Evolutionary conservation across 35 echinoderm and acorn worm genomes (phyloP), one percentile per base, ranked within the genome.

Genomic region (Hemicentrotus pulcherrimus): DNA sequence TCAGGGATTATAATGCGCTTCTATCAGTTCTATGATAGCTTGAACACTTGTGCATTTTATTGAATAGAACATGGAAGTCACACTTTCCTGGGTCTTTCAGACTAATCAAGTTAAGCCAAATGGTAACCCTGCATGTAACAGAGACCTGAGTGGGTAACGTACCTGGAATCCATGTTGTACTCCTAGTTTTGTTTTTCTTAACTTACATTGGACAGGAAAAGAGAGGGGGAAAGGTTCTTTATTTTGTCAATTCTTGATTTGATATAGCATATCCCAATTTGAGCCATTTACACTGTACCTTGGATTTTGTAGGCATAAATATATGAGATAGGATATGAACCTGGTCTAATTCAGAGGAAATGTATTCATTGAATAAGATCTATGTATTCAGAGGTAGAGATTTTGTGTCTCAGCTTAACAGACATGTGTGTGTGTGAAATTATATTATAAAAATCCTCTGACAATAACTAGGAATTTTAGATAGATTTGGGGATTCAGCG

Each of bases 321-420:
- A 7, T 52, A 14, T 55, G 28, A 71, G 61, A 78, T 78, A 78
- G 19, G 18, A 22, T n/a, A 78, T 78, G 24, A 78, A 78, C 65
- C 65, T 78, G 65, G n/a, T 78, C 65, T 6, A 78, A n/a, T 78
- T 78, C 65, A 78, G 65, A 78, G 65, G 65, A 78, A 78, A 15
- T 78, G 65, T 78, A 78, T 78, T 78, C 65, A 78, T n/a, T 78
- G 65, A 78, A 78, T 78, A n/a, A 78, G 22, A 78, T 78, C 28
- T n/a, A 30, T 78, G 65, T 78, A 78, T 78, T 78, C 65, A 78
- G 65, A 78, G 65, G 65, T 78, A 78, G 65, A 78, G 28, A n/a
- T 8, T 8, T 78, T 78, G 18, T 78, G 65, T 78, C 65, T 78
- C 65, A 78, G 65, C 28, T 28, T 78, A 78, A n/a, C 52, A 78